Conservation (phyloP, 2,888 invertebrate genomes). For the Deladenus siricidicola region DNA sequence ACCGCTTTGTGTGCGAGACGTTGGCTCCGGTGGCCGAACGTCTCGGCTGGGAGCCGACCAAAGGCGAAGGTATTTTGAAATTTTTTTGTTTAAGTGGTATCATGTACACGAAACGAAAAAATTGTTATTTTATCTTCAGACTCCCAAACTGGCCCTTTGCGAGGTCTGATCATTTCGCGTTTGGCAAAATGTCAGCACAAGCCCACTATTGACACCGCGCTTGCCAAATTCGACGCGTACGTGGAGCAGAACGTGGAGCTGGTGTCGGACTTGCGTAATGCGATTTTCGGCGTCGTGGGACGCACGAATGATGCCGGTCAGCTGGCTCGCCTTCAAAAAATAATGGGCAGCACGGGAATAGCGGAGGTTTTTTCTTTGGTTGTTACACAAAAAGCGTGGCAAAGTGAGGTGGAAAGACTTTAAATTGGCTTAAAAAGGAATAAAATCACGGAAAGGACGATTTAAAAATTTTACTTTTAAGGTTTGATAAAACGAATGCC, state of each 20-base stretch:
- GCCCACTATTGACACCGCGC: slow-evolving; percentile 36
- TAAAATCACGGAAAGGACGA: too few relatives aligned
- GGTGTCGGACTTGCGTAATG: slow-evolving; percentile 38
- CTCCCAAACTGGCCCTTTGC: slow-evolving; percentile 13
- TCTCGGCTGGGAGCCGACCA: slow-evolving; percentile 39
- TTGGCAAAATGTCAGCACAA: slow-evolving; percentile 39
- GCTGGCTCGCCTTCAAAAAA: neutral
- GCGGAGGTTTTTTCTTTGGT: too few relatives aligned
- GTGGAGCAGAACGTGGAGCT: slow-evolving; percentile 32
- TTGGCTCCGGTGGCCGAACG: slow-evolving; percentile 36
- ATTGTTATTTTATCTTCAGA: slow-evolving; percentile 5
- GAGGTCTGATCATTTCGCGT: slow-evolving; percentile 32
- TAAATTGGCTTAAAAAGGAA: too few relatives aligned
- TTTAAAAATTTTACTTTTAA: too few relatives aligned
- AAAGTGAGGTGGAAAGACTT: slow-evolving; percentile 18
- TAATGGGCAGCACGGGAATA: neutral
- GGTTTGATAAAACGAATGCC: too few relatives aligned
- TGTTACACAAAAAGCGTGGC: too few relatives aligned
- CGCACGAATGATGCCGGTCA: slow-evolving; percentile 28
- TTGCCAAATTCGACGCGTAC: slow-evolving; percentile 35
- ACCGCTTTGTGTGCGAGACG: slow-evolving; percentile 35
- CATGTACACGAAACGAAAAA: neutral
- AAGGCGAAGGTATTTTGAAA: slow-evolving; percentile 56
- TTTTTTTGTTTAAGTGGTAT: neutral
- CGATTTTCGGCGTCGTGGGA: slow-evolving; percentile 35